Percentiles rank a stretch among this genome's conserved stretches.
These are phyloP conservation scores for Phalacrocorax carbo DNA, from an alignment of 2,113 vertebrate species.

Conservation along the genomic window DNA sequence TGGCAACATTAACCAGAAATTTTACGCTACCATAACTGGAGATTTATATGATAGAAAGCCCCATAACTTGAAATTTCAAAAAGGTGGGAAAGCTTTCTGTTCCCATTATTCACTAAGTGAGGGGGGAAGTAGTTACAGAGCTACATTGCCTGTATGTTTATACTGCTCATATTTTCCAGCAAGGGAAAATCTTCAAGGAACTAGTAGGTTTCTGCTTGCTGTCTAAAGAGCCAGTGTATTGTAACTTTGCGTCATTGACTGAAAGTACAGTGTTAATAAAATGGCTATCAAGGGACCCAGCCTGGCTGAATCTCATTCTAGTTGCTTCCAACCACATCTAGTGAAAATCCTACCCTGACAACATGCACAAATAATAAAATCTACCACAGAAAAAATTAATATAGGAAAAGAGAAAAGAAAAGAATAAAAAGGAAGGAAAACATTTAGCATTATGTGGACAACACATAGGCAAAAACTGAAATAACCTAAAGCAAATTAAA, in stretches of 20 bases:
- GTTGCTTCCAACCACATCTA: neutral
- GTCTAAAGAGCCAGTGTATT: neutral
- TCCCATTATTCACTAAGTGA: neutral
- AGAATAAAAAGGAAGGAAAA: neutral
- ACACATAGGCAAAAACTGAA: neutral
- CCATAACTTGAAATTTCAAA: neutral
- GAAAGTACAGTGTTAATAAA: neutral
- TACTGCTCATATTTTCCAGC: neutral
- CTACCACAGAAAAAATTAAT: neutral
- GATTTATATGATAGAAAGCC: neutral
- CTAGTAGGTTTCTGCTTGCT: neutral
- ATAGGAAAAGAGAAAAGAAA: neutral
- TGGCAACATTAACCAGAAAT: neutral
- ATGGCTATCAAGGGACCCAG: neutral
- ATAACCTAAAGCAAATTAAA: neutral
- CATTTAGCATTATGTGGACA: neutral
- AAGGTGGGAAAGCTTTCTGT: neutral
- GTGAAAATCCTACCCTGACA: neutral
- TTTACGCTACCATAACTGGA: neutral
- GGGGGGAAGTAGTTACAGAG: neutral
- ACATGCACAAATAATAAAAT: neutral
- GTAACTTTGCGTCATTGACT: neutral
- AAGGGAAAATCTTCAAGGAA: neutral
- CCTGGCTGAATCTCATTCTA: neutral
- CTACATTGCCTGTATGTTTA: neutral